Evolutionary conservation across 2,797 vertebrate species (phyloP), one percentile per base, ranked within the genome.

Genomic region (Urophycis tenuis): DNA sequence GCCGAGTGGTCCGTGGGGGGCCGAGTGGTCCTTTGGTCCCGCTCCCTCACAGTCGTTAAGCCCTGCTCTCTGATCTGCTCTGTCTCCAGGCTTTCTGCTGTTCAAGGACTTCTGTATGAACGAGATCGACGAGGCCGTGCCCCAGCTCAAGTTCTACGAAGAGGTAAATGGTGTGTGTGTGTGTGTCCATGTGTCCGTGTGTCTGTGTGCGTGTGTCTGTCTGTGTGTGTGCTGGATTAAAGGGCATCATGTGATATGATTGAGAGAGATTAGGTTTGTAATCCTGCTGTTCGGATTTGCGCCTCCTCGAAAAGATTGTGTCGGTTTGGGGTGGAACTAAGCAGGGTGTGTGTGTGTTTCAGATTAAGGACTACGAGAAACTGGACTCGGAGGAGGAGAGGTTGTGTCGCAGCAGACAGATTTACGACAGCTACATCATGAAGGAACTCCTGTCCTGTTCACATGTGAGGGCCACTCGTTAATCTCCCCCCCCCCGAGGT

Each of bases 351-450:
- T 60, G n/a, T 79, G 64, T 33, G 72, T 84, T 89, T 74, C 91
- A 99, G 97, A 99, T 99, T 87, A 99, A 97, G 86, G 97, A 98
- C 71, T 99, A 98, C 0, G 97, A 99, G 88, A 99, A 99, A 81
- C 88, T 99, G 85, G 96, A 97, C 85, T 97, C 94, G 0, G 96
- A 99, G 85, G 96, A 96, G 49, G 97, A 98, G 74, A 90, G 97
- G 15, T 83, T 95, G 80, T 91, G 86, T 79, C 91, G 96, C 71
- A 99, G 97, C 84, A 92, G 96, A 30, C 95, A 96, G 85, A 98
- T 99, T 73, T 99, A 99, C 0, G 96, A 99, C 71, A 92, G 92
- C 3, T 97, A 96, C 88, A 96, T 99, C 85, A 99, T 99, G 97
- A 98, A 97, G 92, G 97, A 98, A 91, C 94, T 99, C 15, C 95